Conservation (phyloP, 2,888 invertebrate species). For the Nomada fucata region DNA sequence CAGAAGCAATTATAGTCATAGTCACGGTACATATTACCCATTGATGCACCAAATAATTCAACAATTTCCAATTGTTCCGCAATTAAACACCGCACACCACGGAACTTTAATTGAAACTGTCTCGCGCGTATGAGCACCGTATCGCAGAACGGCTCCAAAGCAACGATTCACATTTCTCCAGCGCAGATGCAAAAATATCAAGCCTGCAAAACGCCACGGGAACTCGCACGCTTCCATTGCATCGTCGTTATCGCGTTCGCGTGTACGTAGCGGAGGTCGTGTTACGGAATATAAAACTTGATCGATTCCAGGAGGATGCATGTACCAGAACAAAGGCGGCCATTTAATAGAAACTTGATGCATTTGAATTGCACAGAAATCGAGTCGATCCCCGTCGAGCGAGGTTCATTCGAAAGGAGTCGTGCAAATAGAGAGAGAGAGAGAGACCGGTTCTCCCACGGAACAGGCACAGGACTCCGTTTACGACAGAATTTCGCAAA, state of each 20-base stretch:
- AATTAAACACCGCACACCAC: not conserved
- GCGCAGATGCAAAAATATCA: conserved; percentile 7
- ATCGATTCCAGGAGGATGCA: not conserved
- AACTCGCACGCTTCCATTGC: conserved; percentile 1
- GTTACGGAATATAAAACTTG: conserved; percentile 1
- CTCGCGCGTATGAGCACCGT: too few relatives aligned
- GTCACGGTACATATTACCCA: too few relatives aligned
- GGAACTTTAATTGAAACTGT: not conserved
- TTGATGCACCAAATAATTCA: too few relatives aligned
- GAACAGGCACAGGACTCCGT: conserved; percentile 34
- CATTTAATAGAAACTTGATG: conserved; percentile 40
- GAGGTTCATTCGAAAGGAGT: conserved; percentile 58
- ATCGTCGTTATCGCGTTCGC: conserved; percentile 3
- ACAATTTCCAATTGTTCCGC: too few relatives aligned
- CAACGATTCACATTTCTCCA: not conserved
- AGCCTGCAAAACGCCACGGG: not conserved
- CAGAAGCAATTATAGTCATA: too few relatives aligned
- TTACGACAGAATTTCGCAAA: conserved; percentile 64
- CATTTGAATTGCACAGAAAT: conserved; percentile 50
- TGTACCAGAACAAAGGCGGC: conserved; percentile 42
- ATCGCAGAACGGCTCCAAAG: not conserved
- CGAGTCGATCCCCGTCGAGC: conserved; percentile 35
- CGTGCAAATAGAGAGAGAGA: conserved; percentile 31
- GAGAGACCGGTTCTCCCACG: conserved; percentile 67
- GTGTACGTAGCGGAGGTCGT: conserved; percentile 2